Conservation (phyloP, 2,797 vertebrate species). For the Tarsius wallacei region DNA sequence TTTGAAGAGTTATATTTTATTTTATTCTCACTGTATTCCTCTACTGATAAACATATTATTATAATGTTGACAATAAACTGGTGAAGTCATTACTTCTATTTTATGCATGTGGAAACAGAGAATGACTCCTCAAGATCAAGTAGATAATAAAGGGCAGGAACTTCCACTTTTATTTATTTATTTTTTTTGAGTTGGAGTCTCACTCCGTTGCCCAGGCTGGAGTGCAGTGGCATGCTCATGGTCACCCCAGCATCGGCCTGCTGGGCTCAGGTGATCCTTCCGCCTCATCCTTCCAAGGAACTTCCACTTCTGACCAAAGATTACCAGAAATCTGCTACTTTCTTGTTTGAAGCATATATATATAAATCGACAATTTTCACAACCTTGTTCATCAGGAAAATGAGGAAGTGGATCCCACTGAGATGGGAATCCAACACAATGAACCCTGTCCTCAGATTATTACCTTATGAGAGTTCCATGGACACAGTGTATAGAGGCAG, state of each 20-base stretch:
- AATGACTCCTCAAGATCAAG: neutral
- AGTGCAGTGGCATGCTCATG: too few species aligned
- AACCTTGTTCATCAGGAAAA: neutral
- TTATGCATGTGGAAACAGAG: neutral
- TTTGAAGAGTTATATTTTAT: slow-evolving; percentile 28
- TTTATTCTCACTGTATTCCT: slow-evolving; percentile 32
- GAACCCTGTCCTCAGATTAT: neutral
- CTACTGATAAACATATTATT: neutral
- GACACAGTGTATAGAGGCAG: neutral
- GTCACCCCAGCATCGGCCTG: too few species aligned
- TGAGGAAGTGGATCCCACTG: neutral
- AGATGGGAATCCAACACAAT: neutral
- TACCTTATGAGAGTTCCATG: neutral
- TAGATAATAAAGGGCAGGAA: slow-evolving; percentile 39
- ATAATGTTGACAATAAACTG: neutral
- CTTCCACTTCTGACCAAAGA: neutral
- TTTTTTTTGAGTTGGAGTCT: too few species aligned
- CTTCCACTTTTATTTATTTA: too few species aligned
- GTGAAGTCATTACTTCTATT: neutral
- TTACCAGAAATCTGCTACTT: neutral
- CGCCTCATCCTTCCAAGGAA: neutral
- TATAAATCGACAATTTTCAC: slow-evolving; percentile 32
- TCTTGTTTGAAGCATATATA: neutral
- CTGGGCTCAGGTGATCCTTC: too few species aligned
- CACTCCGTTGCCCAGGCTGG: too few species aligned